A percentile compares a stretch with the other conserved stretches of the same genome.
These are phyloP conservation scores for Cricetomys ansorgei DNA, from an alignment of 2,113 vertebrate genomes.

Conservation along the genomic window DNA sequence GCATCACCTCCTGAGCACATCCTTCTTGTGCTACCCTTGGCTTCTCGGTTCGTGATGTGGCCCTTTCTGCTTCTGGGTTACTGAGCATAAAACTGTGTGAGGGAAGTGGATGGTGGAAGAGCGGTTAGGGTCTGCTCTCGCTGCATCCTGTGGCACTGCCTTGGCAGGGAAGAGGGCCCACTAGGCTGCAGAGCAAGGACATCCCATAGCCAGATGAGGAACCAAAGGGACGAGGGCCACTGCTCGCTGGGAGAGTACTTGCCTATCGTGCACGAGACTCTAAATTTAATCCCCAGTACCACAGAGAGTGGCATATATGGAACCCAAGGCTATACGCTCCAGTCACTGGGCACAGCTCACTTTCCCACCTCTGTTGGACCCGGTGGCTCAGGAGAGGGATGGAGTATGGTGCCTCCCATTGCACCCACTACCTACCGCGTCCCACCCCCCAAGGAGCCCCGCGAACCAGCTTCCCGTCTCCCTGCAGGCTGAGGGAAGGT, in stretches of 20 bases:
- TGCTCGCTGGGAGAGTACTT: background rate
- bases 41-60: background rate
- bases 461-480: background rate
- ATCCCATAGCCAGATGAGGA: background rate
- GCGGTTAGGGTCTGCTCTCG: background rate
- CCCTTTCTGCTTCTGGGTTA: background rate
- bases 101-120: background rate
- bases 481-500: constrained; percentile 92
- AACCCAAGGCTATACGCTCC: background rate
- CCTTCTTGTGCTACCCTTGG: background rate
- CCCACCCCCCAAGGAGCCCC: background rate
- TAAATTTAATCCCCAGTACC: too few relatives aligned
- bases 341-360: background rate
- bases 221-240: background rate
- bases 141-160: background rate
- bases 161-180: background rate
- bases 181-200: background rate
- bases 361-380: background rate
- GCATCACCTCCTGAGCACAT: background rate
- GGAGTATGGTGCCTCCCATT: fast-evolving
- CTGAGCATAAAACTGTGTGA: background rate
- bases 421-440: fast-evolving
- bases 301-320: background rate
- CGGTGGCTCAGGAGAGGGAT: background rate
- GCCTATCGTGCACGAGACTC: background rate